Conservation (phyloP, 2,797 vertebrate genomes). For the Myiothlypis chrysogaster region DNA sequence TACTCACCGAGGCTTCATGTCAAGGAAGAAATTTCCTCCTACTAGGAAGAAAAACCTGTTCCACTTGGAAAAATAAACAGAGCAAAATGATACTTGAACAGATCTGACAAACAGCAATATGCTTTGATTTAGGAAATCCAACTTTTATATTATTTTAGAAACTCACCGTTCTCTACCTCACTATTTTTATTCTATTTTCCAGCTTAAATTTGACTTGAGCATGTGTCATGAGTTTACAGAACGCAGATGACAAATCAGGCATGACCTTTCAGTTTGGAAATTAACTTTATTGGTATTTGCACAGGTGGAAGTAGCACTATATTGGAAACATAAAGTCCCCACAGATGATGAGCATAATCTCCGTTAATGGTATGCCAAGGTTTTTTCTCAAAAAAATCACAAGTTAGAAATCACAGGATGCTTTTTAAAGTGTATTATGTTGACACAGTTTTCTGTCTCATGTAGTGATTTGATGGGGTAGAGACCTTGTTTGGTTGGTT, state of each 20-base stretch:
- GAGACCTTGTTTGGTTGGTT: neutral
- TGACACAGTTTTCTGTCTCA: neutral
- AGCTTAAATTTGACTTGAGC: neutral
- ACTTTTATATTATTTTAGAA: neutral
- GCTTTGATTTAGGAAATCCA: neutral
- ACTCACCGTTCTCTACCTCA: neutral
- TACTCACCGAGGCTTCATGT: neutral
- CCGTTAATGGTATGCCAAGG: neutral
- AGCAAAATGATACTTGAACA: neutral
- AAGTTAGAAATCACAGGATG: neutral
- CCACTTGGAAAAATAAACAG: neutral
- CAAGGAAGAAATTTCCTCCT: neutral
- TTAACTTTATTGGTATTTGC: neutral
- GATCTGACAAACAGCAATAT: neutral
- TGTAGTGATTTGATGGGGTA: neutral
- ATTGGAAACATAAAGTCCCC: neutral
- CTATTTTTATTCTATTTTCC: neutral
- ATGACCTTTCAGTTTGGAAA: conserved; percentile 1
- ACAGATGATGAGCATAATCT: neutral
- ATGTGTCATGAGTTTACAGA: neutral
- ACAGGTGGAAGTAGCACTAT: neutral
- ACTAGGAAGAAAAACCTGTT: neutral
- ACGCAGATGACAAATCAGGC: neutral
- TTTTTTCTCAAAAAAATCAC: neutral
- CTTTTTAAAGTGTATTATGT: neutral